Base-by-base conservation (phyloP, 2,113 vertebrate genomes). In the Tachysurus fulvidraco region DNA sequence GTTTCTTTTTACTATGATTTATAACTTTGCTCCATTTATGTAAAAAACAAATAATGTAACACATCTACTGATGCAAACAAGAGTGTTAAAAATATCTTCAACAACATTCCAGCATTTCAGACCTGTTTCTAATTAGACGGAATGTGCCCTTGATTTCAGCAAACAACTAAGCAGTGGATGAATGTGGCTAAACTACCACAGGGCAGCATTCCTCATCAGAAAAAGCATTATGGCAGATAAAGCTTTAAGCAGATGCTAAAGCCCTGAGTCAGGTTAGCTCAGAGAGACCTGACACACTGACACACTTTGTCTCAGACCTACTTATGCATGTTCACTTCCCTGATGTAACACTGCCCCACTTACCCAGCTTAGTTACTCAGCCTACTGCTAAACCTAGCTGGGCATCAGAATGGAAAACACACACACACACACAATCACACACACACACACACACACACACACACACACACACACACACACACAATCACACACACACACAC, bases 291-390 rank as follows among this genome's bases (percentile, higher is more conserved):
- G 93, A 93, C 93, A 93, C 88, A 92, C 91, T 92, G 90, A 92
- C 93, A 92, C 90, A 93, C 90, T 91, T 92, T 88, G 25, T 52
- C 76, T 83, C 64, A n/a, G 52, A 80, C 44, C 80, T 78, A 57
- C 90, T 83, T 44, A 67, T 67, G 30, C 73, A 64, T 86, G 81
- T 83, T 86, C 80, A 77, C 60, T 30, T 30, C 52, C 78, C 81
- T 89, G 81, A 93, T 88, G 92, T 92, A 94, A 93, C 91, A 88
- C 86, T 92, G 93, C 60, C 93, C 93, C 88, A 92, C 79, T 93
- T 94, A 84, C 84, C 64, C 78, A 11, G 12, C 80, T 57, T 64
- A 84, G 79, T 87, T 82, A 83, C 30, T 74, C 71, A 88, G 77
- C 82, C 81, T 65, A 54, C 83, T 44, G 74, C 44, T 71, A 46